These are phyloP conservation scores for Agrypnia vestita DNA, from an alignment of 1,140 invertebrate species.

Conservation along the genomic window DNA sequence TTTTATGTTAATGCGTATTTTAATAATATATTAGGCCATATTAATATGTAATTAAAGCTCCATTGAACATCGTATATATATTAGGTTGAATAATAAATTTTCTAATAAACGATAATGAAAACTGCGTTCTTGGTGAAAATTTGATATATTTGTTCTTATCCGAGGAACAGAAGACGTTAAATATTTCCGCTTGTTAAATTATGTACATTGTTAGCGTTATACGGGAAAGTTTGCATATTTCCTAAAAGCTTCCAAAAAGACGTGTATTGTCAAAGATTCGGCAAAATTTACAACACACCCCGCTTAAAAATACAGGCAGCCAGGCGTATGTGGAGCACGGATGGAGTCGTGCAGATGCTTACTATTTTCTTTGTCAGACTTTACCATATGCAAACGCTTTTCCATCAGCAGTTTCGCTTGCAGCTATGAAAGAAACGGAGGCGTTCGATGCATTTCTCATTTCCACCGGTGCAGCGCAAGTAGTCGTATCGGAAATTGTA, in stretches of 20 bases:
- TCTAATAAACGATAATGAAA: no score
- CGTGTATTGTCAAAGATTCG: background rate
- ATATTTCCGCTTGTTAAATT: no score
- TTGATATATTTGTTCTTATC: no score
- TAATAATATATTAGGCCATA: no score
- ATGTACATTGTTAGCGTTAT: no score
- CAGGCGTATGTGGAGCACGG: background rate
- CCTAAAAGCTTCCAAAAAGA: constrained; percentile 20
- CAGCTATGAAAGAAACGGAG: constrained; percentile 23
- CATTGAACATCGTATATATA: no score
- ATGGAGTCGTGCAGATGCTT: background rate
- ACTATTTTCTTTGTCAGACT: constrained; percentile 34
- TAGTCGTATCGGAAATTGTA: background rate
- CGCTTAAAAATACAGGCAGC: constrained; percentile 7
- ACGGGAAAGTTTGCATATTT: constrained; percentile 16
- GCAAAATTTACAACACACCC: constrained; percentile 4
- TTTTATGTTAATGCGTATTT: no score
- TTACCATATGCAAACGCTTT: constrained; percentile 25
- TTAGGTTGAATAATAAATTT: no score
- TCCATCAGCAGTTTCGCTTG: constrained; percentile 22
- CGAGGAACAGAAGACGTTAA: no score
- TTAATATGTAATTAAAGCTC: no score
- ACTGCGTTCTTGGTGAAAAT: no score
- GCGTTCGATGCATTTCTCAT: constrained; percentile 35
- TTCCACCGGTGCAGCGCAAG: constrained; percentile 6